Conservation (phyloP, 2,888 invertebrate genomes). For the Aelia acuminata region DNA sequence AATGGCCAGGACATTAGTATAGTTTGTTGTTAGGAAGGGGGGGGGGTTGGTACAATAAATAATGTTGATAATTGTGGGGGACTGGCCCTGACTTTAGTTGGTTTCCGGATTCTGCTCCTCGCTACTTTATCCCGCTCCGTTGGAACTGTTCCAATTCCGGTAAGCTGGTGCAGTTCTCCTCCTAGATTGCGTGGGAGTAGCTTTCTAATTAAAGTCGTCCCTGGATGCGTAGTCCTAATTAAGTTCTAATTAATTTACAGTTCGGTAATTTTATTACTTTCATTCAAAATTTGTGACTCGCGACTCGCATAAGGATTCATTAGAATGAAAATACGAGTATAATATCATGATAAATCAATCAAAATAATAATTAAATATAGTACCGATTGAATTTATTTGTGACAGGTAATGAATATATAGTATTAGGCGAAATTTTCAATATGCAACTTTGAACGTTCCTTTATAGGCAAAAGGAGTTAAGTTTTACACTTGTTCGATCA, state of each 20-base stretch:
- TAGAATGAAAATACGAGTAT: too few relatives aligned
- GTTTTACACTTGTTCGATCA: too few relatives aligned
- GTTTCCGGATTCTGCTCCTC: neutral
- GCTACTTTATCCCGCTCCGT: neutral
- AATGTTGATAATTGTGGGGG: neutral
- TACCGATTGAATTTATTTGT: too few relatives aligned
- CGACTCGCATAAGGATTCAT: too few relatives aligned
- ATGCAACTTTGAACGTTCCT: too few relatives aligned
- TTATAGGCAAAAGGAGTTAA: too few relatives aligned
- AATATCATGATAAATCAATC: too few relatives aligned
- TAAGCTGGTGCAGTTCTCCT: neutral
- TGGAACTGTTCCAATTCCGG: neutral
- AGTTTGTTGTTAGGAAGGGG: neutral
- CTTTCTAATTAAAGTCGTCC: neutral
- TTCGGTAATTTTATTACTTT: neutral
- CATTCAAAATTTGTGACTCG: too few relatives aligned
- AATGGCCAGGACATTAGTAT: neutral
- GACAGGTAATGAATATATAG: too few relatives aligned
- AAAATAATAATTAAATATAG: too few relatives aligned
- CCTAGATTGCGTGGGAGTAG: neutral
- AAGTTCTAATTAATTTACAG: neutral
- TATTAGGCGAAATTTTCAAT: too few relatives aligned
- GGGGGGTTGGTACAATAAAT: neutral
- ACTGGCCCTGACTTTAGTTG: neutral
- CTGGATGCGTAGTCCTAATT: neutral